Base-by-base conservation (phyloP, 2,113 vertebrate species). In the Periophthalmus modestus region DNA sequence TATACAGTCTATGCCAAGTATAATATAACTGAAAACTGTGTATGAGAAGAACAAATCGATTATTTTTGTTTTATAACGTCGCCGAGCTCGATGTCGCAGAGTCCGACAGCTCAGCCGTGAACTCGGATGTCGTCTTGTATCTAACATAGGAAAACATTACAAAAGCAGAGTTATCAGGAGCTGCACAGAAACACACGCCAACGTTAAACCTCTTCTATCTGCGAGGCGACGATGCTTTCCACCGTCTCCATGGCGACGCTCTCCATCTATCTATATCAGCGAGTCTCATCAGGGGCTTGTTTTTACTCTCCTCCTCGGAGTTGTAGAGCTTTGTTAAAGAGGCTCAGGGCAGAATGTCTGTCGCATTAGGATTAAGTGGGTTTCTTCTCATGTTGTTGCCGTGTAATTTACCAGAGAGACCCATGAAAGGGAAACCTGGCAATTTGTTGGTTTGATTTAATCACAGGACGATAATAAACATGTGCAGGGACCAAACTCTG, bases 231-330 rank as follows among this genome's bases (percentile, higher is more conserved):
- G 46, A 71, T 66, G 52, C 23, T 73, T 52, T 57, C 50, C 24
- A 48, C 61, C 18, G 21, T 80, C 74, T 16, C 70, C 75, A 78
- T 83, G 81, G 78, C 73, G 63, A 68, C 72, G 68, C 24, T 62
- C 52, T 15, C 24, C 65, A 46, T 71, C 47, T 28, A 21, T 48
- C 14, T 65, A 46, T 73, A 70, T 39, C 62, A n/a, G 62, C 34
- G 24, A 28, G 57, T 73, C 43, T 76, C 68, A 14, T 68, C 28
- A 6, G 18, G 48, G 48, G 39, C 66, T 59, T 33, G 36, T 23
- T 58, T 43, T 57, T 28, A 43, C 59, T 55, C 59, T 13, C 34
- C 23, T 59, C 54, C 46, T 48, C 67, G 19, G 43, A 52, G 63
- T 34, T 19, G 28, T 24, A 34, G 11, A 61, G 63, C 57, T 46